Evolutionary conservation across 2,888 invertebrate species (phyloP), one percentile per base, ranked within the genome.

Genomic region (Caenorhabditis macrosperma): DNA sequence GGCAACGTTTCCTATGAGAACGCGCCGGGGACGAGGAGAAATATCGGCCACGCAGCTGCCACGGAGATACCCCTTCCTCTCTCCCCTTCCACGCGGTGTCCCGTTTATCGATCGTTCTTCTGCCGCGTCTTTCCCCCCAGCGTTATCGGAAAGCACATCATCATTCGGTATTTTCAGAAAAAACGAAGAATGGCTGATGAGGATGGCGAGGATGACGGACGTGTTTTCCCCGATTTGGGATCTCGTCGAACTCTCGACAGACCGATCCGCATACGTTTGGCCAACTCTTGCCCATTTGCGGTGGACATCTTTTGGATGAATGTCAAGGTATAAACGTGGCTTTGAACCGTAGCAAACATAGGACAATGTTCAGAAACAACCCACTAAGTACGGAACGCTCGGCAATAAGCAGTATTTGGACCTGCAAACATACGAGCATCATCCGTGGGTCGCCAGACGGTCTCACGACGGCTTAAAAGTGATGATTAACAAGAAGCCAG

Each of bases 271-370:
- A 66, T 80, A 1, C 59, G 80, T 10, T 71, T 80, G n/a, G 41
- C 26, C 17, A 80, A 80, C 46, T 33, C 26, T 24, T 67, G 67
- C 26, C 17, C 28, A 12, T 48, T 26, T 10, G 12, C 50, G 0
- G 33, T 80, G 9, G 80, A 80, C 41, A 24, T 80, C 0, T 68
- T 80, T 15, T 80, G 80, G 80, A 24, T 80, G 48, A 76, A 52
- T 28, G 9, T 5, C 2, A 5, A 52, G 1, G 80, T 68, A 30
- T 61, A 20, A 26, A 41, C 15, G 22, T n/a, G 38, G 38, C 30
- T 60, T 5, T 22, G 9, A 30, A 17, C n/a, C 12, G 20, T 15
- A 33, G 12, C 0, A 35, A 44, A 54, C 0, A 20, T n/a, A 24
- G 17, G 10, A 10, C 10, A 26, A 26, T 35, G 2, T 38, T 17